Conservation (phyloP, 2,113 vertebrate species). For the Platichthys flesus region DNA sequence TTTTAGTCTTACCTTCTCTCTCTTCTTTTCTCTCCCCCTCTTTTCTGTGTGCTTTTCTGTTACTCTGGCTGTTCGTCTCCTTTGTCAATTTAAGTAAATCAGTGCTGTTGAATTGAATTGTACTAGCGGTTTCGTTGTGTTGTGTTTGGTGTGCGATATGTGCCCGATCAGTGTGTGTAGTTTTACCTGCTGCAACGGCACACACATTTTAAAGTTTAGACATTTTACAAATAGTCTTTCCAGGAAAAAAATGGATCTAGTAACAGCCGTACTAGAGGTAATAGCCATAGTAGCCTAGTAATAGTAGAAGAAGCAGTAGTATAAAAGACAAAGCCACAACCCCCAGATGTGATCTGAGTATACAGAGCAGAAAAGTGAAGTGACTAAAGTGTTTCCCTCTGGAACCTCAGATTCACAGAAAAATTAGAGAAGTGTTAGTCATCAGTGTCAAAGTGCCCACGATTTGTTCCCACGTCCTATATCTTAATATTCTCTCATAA, state of each 20-base stretch:
- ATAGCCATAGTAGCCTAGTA: background rate
- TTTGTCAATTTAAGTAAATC: background rate
- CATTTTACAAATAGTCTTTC: no score
- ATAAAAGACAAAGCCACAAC: background rate
- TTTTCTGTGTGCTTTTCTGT: slow-evolving; percentile 30
- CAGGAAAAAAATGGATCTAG: no score
- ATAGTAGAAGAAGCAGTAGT: background rate
- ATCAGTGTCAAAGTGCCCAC: background rate
- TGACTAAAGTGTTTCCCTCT: background rate
- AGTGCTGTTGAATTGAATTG: background rate
- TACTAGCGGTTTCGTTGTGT: background rate
- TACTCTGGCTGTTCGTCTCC: slow-evolving; percentile 42
- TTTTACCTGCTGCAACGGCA: background rate
- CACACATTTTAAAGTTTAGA: no score
- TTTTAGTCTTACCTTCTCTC: slow-evolving; percentile 27
- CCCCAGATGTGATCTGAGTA: background rate
- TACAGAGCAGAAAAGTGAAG: background rate
- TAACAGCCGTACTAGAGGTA: no score
- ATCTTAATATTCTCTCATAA: background rate
- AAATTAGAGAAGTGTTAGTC: slow-evolving; percentile 30
- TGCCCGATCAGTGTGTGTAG: background rate
- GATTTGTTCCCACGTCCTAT: background rate
- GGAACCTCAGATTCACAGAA: slow-evolving; percentile 35
- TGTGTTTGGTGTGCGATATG: background rate
- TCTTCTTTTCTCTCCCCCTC: slow-evolving; percentile 16